These are phyloP conservation scores for Patiria pectinifera DNA, from an alignment of 53 echinoderm and acorn worm species.

Conservation along the genomic window DNA sequence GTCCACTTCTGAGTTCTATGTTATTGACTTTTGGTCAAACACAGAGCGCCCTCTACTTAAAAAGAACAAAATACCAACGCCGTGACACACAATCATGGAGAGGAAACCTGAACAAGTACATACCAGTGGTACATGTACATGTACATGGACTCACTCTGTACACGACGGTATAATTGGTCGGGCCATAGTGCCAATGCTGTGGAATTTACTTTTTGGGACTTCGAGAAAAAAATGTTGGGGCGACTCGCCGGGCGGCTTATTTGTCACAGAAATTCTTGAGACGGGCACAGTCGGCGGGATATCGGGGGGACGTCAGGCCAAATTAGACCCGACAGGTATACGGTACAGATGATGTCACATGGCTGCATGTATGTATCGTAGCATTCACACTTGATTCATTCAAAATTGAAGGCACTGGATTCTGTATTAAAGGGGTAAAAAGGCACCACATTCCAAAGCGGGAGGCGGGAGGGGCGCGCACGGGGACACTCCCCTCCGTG, in stretches of 20 bases:
- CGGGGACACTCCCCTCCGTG: too few relatives aligned
- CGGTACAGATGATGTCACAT: not conserved
- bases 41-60: constrained; percentile 41
- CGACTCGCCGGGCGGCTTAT: constrained; percentile 57
- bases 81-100: too few relatives aligned
- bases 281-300: constrained; percentile 61
- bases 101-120: not conserved
- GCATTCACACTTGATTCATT: constrained; percentile 3
- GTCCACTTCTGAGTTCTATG: not conserved
- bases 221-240: not conserved
- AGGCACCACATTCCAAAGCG: too few relatives aligned
- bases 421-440: not conserved
- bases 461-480: too few relatives aligned
- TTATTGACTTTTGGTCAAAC: constrained; percentile 11
- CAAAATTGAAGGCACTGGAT: not conserved
- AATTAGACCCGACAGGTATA: constrained; percentile 50
- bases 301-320: constrained; percentile 37
- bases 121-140: not conserved
- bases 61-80: not conserved
- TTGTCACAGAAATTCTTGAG: constrained; percentile 64
- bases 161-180: constrained; percentile 2
- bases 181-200: constrained; percentile 10
- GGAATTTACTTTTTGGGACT: constrained; percentile 35
- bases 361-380: not conserved
- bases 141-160: not conserved